Percentiles rank a stretch among this genome's conserved stretches.
These are phyloP conservation scores for Cerceris ruficornis DNA, from an alignment of 2,888 invertebrate genomes.

Conservation along the genomic window DNA sequence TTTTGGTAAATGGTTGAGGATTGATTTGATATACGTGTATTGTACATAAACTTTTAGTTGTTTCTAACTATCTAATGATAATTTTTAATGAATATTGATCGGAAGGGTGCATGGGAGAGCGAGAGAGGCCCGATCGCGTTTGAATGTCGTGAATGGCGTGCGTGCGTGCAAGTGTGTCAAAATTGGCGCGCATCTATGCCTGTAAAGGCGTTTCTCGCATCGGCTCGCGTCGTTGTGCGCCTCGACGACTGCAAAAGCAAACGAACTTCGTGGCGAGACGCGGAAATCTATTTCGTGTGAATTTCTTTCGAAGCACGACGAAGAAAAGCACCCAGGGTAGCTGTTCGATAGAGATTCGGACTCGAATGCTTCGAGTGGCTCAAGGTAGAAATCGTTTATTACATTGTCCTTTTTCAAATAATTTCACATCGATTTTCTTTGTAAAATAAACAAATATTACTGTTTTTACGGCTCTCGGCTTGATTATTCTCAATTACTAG, in stretches of 20 bases:
- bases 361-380: constrained; percentile 55
- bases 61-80: constrained; percentile 76
- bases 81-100: constrained; percentile 65
- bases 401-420: constrained; percentile 50
- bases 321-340: constrained; percentile 12
- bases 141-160: constrained; percentile 32
- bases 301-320: constrained; percentile 27
- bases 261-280: too few species aligned
- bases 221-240: too few species aligned
- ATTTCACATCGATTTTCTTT: constrained; percentile 48
- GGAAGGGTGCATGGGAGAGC: constrained; percentile 33
- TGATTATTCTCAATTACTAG: not conserved
- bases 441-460: constrained; percentile 50
- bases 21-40: constrained; percentile 74
- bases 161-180: constrained; percentile 16
- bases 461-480: constrained; percentile 40
- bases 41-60: constrained; percentile 75
- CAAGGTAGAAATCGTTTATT: constrained; percentile 61
- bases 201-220: too few species aligned
- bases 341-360: too few species aligned
- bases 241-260: too few species aligned
- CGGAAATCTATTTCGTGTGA: too few species aligned
- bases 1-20: constrained; percentile 77
- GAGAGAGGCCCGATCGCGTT: constrained; percentile 12
- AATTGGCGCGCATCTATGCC: constrained; percentile 4